Conservation (phyloP, 2,797 vertebrate genomes). For the Melopsittacus undulatus region DNA sequence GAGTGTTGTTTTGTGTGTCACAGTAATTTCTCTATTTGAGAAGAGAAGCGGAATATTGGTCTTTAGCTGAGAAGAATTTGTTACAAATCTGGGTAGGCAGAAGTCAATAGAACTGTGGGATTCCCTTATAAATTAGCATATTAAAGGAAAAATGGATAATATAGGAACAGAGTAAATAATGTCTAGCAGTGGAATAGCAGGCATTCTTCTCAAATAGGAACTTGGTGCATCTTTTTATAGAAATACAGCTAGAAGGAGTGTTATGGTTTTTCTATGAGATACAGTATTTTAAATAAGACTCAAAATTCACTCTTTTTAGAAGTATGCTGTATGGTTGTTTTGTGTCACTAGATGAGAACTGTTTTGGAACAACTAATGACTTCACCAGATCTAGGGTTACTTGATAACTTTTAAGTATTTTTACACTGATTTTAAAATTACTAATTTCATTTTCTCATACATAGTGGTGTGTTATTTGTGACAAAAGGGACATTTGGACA, state of each 20-base stretch:
- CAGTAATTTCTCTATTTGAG: background rate
- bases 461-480: constrained; percentile 93
- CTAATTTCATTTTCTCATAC: background rate
- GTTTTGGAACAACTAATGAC: background rate
- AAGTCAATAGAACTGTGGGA: background rate
- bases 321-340: background rate
- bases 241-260: background rate
- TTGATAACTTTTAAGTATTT: background rate
- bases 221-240: background rate
- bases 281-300: background rate
- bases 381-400: background rate
- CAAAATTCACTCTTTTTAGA: background rate
- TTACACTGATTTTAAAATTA: background rate
- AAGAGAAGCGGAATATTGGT: background rate
- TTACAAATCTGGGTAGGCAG: background rate
- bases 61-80: background rate
- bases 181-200: background rate
- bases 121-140: background rate
- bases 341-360: background rate
- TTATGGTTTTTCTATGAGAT: background rate
- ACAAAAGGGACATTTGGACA: constrained; percentile 97
- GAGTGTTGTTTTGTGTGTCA: background rate
- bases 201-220: background rate
- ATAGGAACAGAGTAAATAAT: background rate
- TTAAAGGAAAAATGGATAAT: background rate